phyloP scores from a whole-genome alignment of 2,113 vertebrate genomes.

The Donacobius atricapilla region DNA sequence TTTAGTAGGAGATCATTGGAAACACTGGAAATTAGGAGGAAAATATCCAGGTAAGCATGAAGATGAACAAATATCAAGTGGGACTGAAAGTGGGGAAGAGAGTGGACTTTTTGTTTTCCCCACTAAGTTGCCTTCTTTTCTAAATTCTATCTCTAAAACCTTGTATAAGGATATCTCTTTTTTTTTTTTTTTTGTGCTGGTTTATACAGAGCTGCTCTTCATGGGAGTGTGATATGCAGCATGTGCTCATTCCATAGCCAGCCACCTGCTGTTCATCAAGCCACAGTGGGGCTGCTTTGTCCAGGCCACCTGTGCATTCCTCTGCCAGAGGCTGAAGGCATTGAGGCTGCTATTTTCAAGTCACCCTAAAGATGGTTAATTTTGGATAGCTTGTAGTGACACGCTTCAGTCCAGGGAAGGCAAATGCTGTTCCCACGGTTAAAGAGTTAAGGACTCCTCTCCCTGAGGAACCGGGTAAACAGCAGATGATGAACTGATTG shows the following conservation, averaged over 20 bases:
- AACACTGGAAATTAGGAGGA: background rate
- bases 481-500: fast-evolving
- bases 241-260: background rate
- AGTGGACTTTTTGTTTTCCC: background rate
- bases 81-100: background rate
- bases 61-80: background rate
- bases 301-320: background rate
- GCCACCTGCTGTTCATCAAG: background rate
- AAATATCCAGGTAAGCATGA: background rate
- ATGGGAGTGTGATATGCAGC: background rate
- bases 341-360: background rate
- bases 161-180: background rate
- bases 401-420: background rate
- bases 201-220: background rate
- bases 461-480: background rate
- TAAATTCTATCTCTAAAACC: background rate
- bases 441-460: background rate
- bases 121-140: background rate
- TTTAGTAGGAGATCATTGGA: background rate
- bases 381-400: background rate
- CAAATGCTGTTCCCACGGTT: background rate
- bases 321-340: background rate
- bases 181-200: background rate
- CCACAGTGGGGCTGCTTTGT: background rate
- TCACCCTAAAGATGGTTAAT: background rate